These are phyloP conservation scores for Chrysopilus asiliformis DNA, from an alignment of 2,888 invertebrate species.

Conservation along the genomic window DNA sequence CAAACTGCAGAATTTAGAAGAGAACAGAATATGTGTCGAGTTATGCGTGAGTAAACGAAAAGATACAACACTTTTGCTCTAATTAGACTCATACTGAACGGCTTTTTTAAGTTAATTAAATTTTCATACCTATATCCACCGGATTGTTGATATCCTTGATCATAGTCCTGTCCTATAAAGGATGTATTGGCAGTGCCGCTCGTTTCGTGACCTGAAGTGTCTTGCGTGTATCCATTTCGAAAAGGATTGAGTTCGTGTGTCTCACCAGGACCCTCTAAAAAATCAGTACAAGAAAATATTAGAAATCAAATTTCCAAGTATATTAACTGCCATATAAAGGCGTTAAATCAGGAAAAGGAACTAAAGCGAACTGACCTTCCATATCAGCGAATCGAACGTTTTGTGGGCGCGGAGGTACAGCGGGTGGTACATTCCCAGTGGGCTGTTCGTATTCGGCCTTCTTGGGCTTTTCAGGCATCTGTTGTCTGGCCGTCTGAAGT, in stretches of 20 bases:
- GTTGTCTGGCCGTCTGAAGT: slow-evolving; percentile 66
- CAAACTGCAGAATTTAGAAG: too few species aligned
- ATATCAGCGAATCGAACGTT: slow-evolving; percentile 42
- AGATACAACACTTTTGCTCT: not conserved
- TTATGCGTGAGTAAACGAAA: too few species aligned
- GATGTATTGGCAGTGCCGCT: slow-evolving; percentile 31
- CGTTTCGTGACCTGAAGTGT: slow-evolving; percentile 21
- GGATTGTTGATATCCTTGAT: slow-evolving; percentile 32
- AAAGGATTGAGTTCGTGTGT: slow-evolving; percentile 35
- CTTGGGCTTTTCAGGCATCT: slow-evolving; percentile 54
- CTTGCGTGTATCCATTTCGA: slow-evolving; percentile 28
- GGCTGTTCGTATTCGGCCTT: slow-evolving; percentile 38
- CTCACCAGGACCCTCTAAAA: slow-evolving; percentile 17
- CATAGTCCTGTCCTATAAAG: slow-evolving; percentile 30
- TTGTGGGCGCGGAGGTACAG: slow-evolving; percentile 31
- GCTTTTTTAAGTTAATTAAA: too few species aligned
- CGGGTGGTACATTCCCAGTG: slow-evolving; percentile 18
- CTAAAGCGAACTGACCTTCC: slow-evolving; percentile 10
- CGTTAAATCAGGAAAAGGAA: slow-evolving; percentile 12
- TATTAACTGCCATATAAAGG: slow-evolving; percentile 5
- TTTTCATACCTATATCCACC: slow-evolving; percentile 34
- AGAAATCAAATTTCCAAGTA: slow-evolving; percentile 1
- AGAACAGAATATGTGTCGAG: too few species aligned
- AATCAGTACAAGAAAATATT: slow-evolving; percentile 3
- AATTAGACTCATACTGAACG: not conserved